Evolutionary conservation across 1,140 invertebrate species (phyloP).

Genomic region (Micrasema longulum): DNA sequence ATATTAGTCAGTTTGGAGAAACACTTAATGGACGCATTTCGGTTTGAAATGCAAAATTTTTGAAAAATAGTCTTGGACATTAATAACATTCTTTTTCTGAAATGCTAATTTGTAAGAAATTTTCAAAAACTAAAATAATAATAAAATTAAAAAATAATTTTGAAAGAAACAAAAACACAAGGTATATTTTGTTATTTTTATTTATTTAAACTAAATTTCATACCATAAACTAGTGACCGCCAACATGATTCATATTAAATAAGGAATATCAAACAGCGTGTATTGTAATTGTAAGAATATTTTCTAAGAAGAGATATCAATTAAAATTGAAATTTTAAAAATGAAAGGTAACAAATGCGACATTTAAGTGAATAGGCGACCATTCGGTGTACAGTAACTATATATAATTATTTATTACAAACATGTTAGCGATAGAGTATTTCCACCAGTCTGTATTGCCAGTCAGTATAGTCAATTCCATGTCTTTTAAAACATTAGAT

Average conservation of each 20-base stretch:
- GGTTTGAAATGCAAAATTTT: no score
- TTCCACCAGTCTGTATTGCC: constrained; percentile 22
- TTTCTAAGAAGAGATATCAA: background rate
- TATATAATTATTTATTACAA: constrained; percentile 47
- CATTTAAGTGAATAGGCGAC: constrained; percentile 3
- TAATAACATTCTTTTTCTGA: no score
- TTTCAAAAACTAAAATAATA: no score
- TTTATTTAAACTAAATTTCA: constrained; percentile 60
- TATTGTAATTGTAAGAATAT: background rate
- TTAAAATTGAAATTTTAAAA: background rate
- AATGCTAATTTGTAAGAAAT: no score
- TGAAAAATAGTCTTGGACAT: no score
- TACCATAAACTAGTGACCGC: constrained; percentile 36
- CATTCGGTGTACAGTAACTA: constrained; percentile 50
- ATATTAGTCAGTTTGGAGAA: no score
- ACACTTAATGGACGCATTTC: no score
- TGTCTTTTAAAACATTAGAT: constrained; percentile 44
- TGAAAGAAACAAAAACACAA: no score
- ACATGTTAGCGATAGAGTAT: constrained; percentile 45
- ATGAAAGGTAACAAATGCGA: constrained; percentile 3
- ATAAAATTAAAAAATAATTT: no score
- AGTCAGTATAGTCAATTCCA: constrained; percentile 37
- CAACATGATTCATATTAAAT: background rate
- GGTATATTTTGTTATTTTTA: constrained; percentile 63
- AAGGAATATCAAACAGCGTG: background rate